Conservation (phyloP, 2,888 invertebrate species). For the Ashinkailepas kermadecensis region DNA sequence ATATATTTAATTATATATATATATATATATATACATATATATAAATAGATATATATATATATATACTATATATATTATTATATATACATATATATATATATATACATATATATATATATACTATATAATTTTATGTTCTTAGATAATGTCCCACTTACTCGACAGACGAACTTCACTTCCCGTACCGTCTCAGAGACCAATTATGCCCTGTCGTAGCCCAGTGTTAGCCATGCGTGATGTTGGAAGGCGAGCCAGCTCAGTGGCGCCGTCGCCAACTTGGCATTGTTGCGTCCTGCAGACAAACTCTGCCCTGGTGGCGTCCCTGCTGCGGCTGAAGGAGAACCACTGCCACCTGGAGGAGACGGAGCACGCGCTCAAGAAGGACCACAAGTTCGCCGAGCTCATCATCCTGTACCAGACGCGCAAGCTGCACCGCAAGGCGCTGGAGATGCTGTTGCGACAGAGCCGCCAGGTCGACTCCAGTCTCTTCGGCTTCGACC, state of each 20-base stretch:
- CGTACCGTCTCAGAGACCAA: too few relatives aligned
- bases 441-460: constrained; percentile 68
- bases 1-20: too few relatives aligned
- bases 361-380: constrained; percentile 78
- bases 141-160: too few relatives aligned
- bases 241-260: background rate
- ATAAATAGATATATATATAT: too few relatives aligned
- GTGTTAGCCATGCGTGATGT: too few relatives aligned
- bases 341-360: constrained; percentile 90
- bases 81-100: too few relatives aligned
- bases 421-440: constrained; percentile 85
- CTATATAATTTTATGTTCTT: too few relatives aligned
- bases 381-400: constrained; percentile 82
- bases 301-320: constrained; percentile 88
- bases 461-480: constrained; percentile 53
- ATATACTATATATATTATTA: too few relatives aligned
- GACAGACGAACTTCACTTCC: too few relatives aligned
- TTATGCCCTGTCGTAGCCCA: too few relatives aligned
- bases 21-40: too few relatives aligned
- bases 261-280: background rate
- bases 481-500: constrained; percentile 66
- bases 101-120: too few relatives aligned
- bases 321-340: constrained; percentile 69
- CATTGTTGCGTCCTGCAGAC: constrained; percentile 53
- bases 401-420: constrained; percentile 91